Percentiles rank a stretch among this genome's conserved stretches.
phyloP scores from a whole-genome alignment of 2,113 vertebrate species.

The Dicrurus megarhynchus region DNA sequence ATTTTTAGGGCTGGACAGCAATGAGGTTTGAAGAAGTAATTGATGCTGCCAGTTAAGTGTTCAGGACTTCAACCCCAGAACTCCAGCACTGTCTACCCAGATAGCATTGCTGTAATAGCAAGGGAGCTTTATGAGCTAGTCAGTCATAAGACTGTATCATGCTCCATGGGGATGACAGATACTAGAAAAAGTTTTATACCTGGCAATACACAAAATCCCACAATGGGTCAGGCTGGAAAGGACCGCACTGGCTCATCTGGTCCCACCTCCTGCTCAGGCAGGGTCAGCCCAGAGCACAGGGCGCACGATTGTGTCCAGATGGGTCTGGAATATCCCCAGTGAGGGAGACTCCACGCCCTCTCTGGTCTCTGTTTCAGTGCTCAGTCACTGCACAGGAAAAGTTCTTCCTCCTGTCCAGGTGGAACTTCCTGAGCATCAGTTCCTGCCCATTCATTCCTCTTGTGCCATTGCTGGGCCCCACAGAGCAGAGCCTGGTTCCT shows the following conservation, averaged over 20 bases:
- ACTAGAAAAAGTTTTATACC: not conserved
- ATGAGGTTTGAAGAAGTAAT: constrained; percentile 19
- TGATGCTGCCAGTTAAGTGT: constrained; percentile 4
- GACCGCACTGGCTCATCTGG: too few species aligned
- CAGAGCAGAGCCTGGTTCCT: not conserved
- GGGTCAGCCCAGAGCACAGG: not conserved
- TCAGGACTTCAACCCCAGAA: constrained; percentile 3
- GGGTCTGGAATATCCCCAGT: not conserved
- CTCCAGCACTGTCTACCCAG: not conserved
- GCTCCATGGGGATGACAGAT: not conserved
- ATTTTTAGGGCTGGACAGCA: not conserved
- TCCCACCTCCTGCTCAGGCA: not conserved
- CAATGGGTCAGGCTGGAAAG: not conserved
- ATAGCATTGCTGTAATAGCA: not conserved
- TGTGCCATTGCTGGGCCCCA: not conserved
- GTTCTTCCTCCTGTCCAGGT: not conserved
- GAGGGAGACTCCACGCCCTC: not conserved
- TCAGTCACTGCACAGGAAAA: not conserved
- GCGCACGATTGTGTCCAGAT: not conserved
- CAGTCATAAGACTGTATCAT: not conserved
- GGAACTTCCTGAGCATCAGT: not conserved
- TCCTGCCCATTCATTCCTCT: not conserved
- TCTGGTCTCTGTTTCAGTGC: not conserved
- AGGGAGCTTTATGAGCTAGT: not conserved
- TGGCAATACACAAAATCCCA: not conserved